These are phyloP conservation scores for Danio jaintianensis DNA, from an alignment of 2,797 vertebrate species.

Conservation along the genomic window DNA sequence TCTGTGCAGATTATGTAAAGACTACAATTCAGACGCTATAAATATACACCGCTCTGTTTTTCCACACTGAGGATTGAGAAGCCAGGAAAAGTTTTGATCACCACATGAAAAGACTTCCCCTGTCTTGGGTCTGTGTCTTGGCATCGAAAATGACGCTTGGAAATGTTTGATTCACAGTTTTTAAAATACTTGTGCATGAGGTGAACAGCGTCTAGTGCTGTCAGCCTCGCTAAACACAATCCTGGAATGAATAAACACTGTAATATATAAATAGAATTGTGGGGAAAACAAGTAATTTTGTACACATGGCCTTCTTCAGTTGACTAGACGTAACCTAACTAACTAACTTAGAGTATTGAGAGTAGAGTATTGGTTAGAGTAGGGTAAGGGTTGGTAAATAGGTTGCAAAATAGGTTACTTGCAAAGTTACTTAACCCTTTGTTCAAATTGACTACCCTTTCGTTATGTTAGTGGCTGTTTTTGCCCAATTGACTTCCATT, in stretches of 20 bases:
- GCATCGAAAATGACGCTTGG: conserved; percentile 33
- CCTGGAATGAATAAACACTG: conserved; percentile 12
- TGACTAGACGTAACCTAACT: too few relatives aligned
- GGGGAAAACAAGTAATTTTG: background rate
- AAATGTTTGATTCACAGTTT: conserved; percentile 31
- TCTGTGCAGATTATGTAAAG: conserved; percentile 22
- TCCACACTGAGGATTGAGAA: conserved; percentile 32
- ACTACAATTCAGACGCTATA: conserved; percentile 32
- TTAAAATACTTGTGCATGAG: conserved; percentile 4
- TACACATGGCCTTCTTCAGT: too few relatives aligned
- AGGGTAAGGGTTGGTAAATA: too few relatives aligned
- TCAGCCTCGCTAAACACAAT: background rate
- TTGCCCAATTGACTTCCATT: too few relatives aligned
- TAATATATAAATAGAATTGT: conserved; percentile 1
- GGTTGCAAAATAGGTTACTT: too few relatives aligned
- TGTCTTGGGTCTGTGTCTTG: conserved; percentile 44
- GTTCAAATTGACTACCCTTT: too few relatives aligned
- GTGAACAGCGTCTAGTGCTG: conserved; percentile 12
- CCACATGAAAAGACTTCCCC: conserved; percentile 43
- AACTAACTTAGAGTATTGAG: too few relatives aligned
- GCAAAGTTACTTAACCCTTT: too few relatives aligned
- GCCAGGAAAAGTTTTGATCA: conserved; percentile 54
- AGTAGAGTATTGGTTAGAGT: too few relatives aligned
- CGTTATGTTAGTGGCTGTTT: too few relatives aligned
- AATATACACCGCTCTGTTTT: conserved; percentile 26